Evolutionary conservation across 2,797 vertebrate species (phyloP).

Genomic region (Hemitrygon akajei): DNA sequence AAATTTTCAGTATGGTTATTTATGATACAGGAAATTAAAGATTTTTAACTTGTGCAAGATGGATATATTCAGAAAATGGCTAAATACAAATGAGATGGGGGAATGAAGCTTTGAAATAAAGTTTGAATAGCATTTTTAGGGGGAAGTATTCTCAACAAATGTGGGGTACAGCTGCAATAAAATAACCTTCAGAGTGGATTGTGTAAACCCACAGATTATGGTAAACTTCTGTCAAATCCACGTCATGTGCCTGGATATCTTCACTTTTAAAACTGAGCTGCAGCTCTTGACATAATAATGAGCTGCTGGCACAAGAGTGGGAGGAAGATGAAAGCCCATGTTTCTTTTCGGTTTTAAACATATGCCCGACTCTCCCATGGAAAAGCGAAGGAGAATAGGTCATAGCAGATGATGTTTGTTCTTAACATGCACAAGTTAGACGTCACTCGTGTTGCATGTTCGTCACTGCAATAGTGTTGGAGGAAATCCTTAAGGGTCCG

Average conservation of each 20-base stretch:
- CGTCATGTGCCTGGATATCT: background rate
- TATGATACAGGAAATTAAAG: background rate
- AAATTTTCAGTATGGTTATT: background rate
- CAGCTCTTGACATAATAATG: background rate
- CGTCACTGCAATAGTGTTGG: background rate
- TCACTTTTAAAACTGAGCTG: background rate
- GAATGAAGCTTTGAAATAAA: background rate
- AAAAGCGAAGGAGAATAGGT: background rate
- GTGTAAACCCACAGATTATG: background rate
- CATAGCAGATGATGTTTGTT: background rate
- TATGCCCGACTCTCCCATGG: background rate
- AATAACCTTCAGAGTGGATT: background rate
- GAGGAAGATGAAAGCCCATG: background rate
- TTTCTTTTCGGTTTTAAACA: background rate
- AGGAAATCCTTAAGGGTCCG: conserved; percentile 18
- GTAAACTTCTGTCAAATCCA: background rate
- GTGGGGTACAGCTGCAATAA: background rate
- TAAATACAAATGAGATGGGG: background rate
- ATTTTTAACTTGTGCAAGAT: background rate
- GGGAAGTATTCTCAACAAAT: background rate
- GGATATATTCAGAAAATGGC: background rate
- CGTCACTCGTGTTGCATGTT: background rate
- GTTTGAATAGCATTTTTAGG: background rate
- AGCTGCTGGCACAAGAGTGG: background rate
- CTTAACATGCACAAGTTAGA: background rate